Evolutionary conservation across 2,797 vertebrate genomes (phyloP).

Genomic region (Silurus aristotelis): DNA sequence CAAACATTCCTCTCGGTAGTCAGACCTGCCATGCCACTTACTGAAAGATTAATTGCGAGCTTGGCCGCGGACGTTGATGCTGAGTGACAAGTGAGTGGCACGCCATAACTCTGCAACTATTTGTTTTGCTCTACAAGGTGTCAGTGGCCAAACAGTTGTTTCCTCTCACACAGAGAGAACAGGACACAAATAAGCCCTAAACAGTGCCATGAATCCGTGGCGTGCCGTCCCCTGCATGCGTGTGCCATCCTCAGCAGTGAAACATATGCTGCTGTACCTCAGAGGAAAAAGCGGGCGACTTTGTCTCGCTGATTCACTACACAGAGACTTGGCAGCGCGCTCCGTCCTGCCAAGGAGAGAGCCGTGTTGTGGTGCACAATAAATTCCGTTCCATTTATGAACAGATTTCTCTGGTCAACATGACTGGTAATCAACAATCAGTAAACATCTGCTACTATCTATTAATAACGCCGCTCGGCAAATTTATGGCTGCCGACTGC

Average conservation of each 20-base stretch:
- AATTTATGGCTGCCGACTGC: slow-evolving; percentile 74
- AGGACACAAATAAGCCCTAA: slow-evolving; percentile 61
- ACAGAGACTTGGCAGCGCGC: slow-evolving; percentile 57
- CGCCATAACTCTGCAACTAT: slow-evolving; percentile 66
- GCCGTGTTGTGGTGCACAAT: slow-evolving; percentile 63
- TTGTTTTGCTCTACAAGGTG: slow-evolving; percentile 67
- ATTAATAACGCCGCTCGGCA: slow-evolving; percentile 76
- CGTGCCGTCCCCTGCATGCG: slow-evolving; percentile 46
- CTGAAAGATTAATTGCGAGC: slow-evolving; percentile 69
- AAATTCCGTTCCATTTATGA: slow-evolving; percentile 80
- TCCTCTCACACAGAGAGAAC: slow-evolving; percentile 54
- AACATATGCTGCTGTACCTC: slow-evolving; percentile 61
- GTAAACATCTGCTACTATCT: slow-evolving; percentile 85
- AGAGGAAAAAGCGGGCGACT: slow-evolving; percentile 47
- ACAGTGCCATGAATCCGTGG: slow-evolving; percentile 43
- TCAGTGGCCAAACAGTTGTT: slow-evolving; percentile 66
- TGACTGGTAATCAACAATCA: slow-evolving; percentile 83
- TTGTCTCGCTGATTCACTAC: slow-evolving; percentile 47
- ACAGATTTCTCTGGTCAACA: slow-evolving; percentile 84
- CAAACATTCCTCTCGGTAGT: slow-evolving; percentile 61
- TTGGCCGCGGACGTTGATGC: slow-evolving; percentile 66
- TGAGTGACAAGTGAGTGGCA: slow-evolving; percentile 76
- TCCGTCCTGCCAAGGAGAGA: slow-evolving; percentile 56
- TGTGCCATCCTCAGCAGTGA: slow-evolving; percentile 50
- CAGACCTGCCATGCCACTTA: slow-evolving; percentile 65